These are phyloP conservation scores for Pipra filicauda DNA, from an alignment of 2,113 vertebrate genomes.

Conservation along the genomic window DNA sequence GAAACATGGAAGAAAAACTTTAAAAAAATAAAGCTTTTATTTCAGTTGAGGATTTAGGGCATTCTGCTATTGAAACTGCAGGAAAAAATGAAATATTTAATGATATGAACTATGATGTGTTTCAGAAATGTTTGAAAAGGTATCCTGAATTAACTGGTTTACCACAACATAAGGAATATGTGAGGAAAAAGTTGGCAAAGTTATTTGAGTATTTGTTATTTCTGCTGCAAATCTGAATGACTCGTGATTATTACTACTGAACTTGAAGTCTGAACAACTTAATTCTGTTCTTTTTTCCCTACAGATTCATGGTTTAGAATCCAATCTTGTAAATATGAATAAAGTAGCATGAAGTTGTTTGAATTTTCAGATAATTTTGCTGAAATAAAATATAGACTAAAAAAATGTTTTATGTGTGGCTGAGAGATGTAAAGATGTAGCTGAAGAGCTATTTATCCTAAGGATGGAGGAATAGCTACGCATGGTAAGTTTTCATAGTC, in stretches of 20 bases:
- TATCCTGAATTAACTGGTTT: neutral
- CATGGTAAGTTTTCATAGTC: neutral
- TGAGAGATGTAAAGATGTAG: neutral
- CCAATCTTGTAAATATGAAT: neutral
- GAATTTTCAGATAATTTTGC: neutral
- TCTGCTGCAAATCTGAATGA: neutral
- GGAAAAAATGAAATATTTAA: neutral
- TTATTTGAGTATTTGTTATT: neutral
- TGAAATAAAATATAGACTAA: neutral
- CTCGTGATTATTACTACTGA: neutral
- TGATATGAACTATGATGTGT: neutral
- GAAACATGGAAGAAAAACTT: neutral
- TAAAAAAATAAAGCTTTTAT: neutral
- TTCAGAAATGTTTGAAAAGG: neutral
- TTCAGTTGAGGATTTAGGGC: neutral
- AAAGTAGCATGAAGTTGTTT: neutral
- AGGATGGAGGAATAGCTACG: neutral
- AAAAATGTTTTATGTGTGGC: neutral
- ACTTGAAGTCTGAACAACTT: neutral
- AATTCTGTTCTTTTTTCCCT: fast-evolving
- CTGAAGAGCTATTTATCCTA: neutral
- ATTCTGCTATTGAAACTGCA: neutral
- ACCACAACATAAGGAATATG: neutral
- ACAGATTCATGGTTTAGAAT: neutral
- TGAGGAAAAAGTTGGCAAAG: neutral